Evolutionary conservation across 2,888 invertebrate species (phyloP), one percentile per base, ranked within the genome.

Genomic region (Drosophila yooni): DNA sequence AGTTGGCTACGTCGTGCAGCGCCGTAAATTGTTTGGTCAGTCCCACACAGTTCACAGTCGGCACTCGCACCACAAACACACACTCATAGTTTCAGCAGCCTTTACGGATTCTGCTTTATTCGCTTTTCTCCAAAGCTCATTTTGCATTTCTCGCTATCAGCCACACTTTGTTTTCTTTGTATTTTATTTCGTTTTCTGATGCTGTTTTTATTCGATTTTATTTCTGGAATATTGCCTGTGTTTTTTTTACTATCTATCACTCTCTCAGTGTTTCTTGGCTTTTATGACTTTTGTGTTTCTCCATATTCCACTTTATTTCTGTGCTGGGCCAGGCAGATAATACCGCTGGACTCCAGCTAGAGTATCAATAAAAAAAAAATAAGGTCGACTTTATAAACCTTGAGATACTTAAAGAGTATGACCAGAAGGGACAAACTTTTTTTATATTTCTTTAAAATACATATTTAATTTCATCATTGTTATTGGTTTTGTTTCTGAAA

Each of bases 191-290:
- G 5, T 54, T 36, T 54, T 60, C 27, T 27, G 50, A 33, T 50
- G 52, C 65, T 51, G 66, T 60, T 73, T 84, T 70, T 74, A 88
- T 88, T 83, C 82, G 74, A 76, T 84, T 82, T 84, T 82, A 84
- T 79, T 86, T 62, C 72, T 53, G 65, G 57, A 34, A 36, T 48
- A 25, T 64, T 64, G 33, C 57, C 31, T 74, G 74, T 67, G 38
- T 68, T 62, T 51, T 54, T 21, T 21, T 50, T 57, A n/a, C 51
- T 59, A 63, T 60, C 59, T 65, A 53, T 54, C 53, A 53, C 46
- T 27, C 53, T 57, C 40, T 27, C 2, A 25, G 31, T 2, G 40
- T 43, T 33, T 51, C 13, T 60, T 11, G 33, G 27, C 50, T 65
- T 83, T 79, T 74, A 72, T 84, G 85, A 67, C 72, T 68, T 76